These are phyloP conservation scores for Sisyra terminalis DNA, from an alignment of 2,888 invertebrate genomes.

Conservation along the genomic window DNA sequence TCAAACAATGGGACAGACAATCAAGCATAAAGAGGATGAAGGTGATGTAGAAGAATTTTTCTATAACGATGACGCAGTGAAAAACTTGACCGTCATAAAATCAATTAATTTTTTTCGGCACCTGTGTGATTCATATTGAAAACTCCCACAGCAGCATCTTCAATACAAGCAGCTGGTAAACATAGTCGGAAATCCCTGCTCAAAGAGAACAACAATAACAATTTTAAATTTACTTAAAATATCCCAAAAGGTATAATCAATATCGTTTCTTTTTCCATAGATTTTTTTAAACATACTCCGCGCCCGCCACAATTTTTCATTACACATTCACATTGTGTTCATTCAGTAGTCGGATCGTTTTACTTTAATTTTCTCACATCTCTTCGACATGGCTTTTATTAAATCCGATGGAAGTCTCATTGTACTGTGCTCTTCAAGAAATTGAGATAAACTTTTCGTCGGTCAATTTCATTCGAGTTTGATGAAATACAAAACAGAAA, in stretches of 20 bases:
- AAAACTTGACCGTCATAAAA: conserved; percentile 2
- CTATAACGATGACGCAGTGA: neutral
- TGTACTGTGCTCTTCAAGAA: too few species aligned
- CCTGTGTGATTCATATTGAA: neutral
- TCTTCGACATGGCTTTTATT: too few species aligned
- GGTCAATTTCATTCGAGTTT: too few species aligned
- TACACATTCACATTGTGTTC: too few species aligned
- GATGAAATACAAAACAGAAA: too few species aligned
- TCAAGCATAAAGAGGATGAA: neutral
- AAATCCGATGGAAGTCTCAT: too few species aligned
- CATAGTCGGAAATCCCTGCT: neutral
- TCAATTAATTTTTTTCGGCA: conserved; percentile 1
- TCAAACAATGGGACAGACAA: neutral
- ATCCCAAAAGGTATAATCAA: neutral
- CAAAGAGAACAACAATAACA: conserved; percentile 1
- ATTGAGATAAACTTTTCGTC: too few species aligned
- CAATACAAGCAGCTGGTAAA: neutral
- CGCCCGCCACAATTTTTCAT: too few species aligned
- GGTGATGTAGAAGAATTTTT: neutral
- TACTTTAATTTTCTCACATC: too few species aligned
- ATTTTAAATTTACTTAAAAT: conserved; percentile 2
- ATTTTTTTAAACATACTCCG: neutral
- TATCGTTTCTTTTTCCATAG: neutral
- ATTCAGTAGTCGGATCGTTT: too few species aligned
- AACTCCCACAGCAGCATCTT: neutral